phyloP scores from a whole-genome alignment of 2,888 invertebrate genomes.

The Conus canariensis region DNA sequence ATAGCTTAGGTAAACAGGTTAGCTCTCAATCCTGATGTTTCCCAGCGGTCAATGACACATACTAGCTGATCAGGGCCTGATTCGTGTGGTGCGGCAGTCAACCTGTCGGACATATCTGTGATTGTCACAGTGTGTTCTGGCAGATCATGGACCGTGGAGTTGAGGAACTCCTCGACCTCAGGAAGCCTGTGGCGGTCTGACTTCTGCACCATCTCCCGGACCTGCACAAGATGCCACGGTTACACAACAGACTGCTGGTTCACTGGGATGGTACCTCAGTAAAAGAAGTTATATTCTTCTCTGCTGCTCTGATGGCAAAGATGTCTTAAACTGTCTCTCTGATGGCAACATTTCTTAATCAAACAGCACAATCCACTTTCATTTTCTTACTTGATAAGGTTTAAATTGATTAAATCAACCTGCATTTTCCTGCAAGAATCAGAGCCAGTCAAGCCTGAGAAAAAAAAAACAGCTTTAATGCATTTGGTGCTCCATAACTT shows the following conservation, averaged over 20 bases:
- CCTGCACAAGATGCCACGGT: conserved; percentile 50
- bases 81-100: background rate
- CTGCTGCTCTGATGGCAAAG: background rate
- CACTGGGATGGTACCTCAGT: background rate
- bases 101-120: conserved; percentile 67
- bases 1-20: too few species aligned
- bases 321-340: background rate
- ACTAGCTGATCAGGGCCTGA: background rate
- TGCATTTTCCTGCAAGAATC: too few species aligned
- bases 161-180: conserved; percentile 58
- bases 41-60: background rate
- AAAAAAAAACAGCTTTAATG: too few species aligned
- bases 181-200: conserved; percentile 54
- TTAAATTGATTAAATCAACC: too few species aligned
- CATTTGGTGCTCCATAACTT: too few species aligned
- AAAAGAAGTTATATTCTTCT: background rate
- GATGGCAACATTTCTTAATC: too few species aligned
- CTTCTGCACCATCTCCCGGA: conserved; percentile 56
- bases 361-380: too few species aligned
- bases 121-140: conserved; percentile 73
- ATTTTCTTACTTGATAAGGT: too few species aligned
- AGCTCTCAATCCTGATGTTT: too few species aligned
- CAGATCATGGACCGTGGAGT: conserved; percentile 63
- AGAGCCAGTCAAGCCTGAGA: too few species aligned
- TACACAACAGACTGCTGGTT: background rate